Conservation (phyloP, 2,797 vertebrate genomes). For the Onychomys arenicola region DNA sequence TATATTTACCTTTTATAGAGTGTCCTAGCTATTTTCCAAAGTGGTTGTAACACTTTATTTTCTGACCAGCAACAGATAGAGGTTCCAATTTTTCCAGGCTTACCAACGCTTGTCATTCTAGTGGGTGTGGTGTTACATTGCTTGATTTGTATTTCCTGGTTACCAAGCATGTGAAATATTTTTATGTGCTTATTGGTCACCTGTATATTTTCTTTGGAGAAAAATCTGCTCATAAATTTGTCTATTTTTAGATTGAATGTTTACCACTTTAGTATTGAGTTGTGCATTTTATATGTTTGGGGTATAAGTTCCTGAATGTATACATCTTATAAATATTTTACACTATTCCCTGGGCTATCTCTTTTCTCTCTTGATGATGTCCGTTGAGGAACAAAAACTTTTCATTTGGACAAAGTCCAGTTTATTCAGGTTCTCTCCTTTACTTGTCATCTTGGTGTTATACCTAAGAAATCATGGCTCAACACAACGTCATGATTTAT, state of each 20-base stretch:
- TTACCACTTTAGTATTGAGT: slow-evolving; percentile 8
- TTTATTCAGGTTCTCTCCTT: slow-evolving; percentile 28
- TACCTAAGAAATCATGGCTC: slow-evolving; percentile 5
- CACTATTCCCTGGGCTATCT: too few species aligned
- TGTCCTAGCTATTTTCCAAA: background rate
- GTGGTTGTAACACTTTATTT: background rate
- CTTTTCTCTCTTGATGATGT: background rate
- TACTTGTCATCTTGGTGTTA: background rate
- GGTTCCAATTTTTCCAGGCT: background rate
- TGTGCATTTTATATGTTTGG: background rate
- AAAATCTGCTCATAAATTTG: background rate
- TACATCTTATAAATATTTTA: background rate
- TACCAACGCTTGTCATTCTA: background rate
- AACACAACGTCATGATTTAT: background rate
- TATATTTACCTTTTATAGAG: slow-evolving; percentile 42
- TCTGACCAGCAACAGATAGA: background rate
- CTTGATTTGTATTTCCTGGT: slow-evolving; percentile 33
- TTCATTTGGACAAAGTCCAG: background rate
- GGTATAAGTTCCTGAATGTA: background rate
- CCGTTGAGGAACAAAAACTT: slow-evolving; percentile 2
- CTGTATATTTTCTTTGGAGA: background rate
- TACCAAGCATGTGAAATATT: background rate
- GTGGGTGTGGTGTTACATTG: background rate
- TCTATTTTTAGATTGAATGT: background rate
- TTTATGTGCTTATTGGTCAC: background rate